These are phyloP conservation scores for Rousettus madagascariensis DNA, from an alignment of 2,797 vertebrate species.

Conservation along the genomic window DNA sequence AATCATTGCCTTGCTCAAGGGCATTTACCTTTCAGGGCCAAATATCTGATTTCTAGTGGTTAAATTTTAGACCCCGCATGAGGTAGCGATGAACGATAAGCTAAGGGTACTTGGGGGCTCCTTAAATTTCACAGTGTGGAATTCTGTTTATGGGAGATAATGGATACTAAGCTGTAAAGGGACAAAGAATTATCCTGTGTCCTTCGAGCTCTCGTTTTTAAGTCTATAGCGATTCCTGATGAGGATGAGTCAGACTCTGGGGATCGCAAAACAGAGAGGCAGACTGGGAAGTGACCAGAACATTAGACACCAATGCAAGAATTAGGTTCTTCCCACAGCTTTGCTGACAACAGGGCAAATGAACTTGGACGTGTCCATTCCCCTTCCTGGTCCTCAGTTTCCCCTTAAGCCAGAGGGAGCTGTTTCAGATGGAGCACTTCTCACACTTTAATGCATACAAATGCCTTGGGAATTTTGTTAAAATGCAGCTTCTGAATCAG, in stretches of 20 bases:
- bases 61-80: neutral
- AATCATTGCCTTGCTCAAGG: neutral
- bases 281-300: neutral
- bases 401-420: neutral
- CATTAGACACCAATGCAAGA: neutral
- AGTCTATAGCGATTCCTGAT: neutral
- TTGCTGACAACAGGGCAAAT: neutral
- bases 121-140: neutral
- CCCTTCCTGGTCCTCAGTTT: neutral
- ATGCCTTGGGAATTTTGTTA: neutral
- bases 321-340: neutral
- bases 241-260: neutral
- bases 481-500: neutral
- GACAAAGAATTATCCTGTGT: slow-evolving; percentile 56
- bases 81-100: neutral
- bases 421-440: neutral
- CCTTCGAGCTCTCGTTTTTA: neutral
- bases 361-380: neutral
- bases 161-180: slow-evolving; percentile 65
- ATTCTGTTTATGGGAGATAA: neutral
- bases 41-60: slow-evolving; percentile 9
- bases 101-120: neutral
- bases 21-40: neutral
- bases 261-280: neutral
- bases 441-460: neutral